These are phyloP conservation scores for Argyresthia albistria DNA, from an alignment of 2,888 invertebrate species.

Conservation along the genomic window DNA sequence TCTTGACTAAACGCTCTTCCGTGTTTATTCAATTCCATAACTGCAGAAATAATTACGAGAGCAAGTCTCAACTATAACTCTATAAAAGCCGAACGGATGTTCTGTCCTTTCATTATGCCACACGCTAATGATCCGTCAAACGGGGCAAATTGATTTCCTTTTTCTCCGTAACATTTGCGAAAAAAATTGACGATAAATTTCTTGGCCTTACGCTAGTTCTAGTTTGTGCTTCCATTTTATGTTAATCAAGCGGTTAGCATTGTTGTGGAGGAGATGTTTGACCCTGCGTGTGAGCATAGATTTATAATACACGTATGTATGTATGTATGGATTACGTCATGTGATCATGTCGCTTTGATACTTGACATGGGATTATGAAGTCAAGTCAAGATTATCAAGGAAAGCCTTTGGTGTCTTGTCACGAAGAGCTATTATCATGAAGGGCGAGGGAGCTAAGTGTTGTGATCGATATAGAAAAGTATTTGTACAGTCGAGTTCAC, in stretches of 20 bases:
- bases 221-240: slow-evolving; percentile 52
- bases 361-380: not conserved
- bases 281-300: slow-evolving; percentile 1
- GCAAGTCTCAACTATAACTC: not conserved
- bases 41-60: no score
- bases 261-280: slow-evolving; percentile 38
- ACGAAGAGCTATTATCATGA: no score
- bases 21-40: no score
- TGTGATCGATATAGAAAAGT: no score
- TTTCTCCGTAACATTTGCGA: slow-evolving; percentile 7
- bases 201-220: slow-evolving; percentile 51
- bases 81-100: slow-evolving; percentile 1
- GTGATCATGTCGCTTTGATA: slow-evolving; percentile 1
- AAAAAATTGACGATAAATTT: slow-evolving; percentile 15
- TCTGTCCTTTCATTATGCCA: not conserved
- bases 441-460: no score
- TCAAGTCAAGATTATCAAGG: no score
- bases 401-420: no score
- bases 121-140: slow-evolving; percentile 3
- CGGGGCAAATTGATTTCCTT: not conserved
- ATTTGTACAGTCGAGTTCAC: no score
- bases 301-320: not conserved
- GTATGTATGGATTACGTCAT: slow-evolving; percentile 1
- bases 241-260: slow-evolving; percentile 66
- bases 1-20: no score